Base-by-base conservation (phyloP, 2,888 invertebrate species). In the Caenorhabditis macrosperma region DNA sequence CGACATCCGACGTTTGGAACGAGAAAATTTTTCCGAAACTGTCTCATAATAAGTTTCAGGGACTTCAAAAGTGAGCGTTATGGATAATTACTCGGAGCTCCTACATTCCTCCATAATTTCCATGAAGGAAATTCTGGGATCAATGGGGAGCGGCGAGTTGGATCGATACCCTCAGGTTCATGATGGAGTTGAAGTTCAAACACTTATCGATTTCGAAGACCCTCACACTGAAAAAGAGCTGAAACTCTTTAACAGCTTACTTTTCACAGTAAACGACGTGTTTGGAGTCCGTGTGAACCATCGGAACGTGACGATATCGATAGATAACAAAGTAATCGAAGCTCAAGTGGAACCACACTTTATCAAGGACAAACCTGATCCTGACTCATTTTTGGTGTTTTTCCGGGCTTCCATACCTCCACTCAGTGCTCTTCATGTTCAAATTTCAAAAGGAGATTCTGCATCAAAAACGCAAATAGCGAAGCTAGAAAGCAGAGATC, bases 11-110 rank as follows among this genome's bases (percentile, higher is more conserved):
- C n/a, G n/a, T n/a, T n/a, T n/a, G n/a, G n/a, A n/a, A n/a, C n/a
- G n/a, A n/a, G n/a, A n/a, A n/a, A n/a, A n/a, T n/a, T 28, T 48
- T n/a, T 57, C 9, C 35, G 24, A 33, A 57, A 57, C 46, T 46
- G 17, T n/a, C n/a, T n/a, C 6, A 15, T n/a, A 46, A 41, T 15
- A 41, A 26, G 7, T 33, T 68, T 17, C 48, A 0, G 99, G 98
- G 67, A 99, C 99, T 0, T 94, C 95, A 0, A 94, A 95, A 88
- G 95, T 95, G 88, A 94, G 94, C 87, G 98, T 98, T 15, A 94
- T 95, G 15, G 92, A 93, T 12, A 97, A 99, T 91, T 99, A 98
- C 91, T 85, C 85, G n/a, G 38, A 75, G 15, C 78, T 82, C 1
- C 74, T 86, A 5, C 69, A 67, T 63, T 35, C 81, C 6, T 84